Base-by-base conservation (phyloP, 2,113 vertebrate species). In the Phalacrocorax carbo region DNA sequence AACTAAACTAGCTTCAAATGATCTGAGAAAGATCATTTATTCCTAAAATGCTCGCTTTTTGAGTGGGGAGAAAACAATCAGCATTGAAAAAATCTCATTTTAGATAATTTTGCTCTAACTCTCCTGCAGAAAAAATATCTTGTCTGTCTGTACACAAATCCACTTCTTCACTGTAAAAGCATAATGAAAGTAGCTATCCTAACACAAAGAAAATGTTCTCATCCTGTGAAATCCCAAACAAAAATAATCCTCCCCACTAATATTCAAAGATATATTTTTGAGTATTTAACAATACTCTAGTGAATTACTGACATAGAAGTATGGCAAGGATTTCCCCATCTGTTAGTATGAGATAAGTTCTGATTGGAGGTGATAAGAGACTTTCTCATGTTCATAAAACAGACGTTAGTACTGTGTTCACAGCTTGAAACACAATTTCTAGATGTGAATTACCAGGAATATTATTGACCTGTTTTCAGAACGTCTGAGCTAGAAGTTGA, bases 321-420 rank as follows among this genome's bases (percentile, higher is more conserved):
- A 27, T 51, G 88, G 88, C 75, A 80, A 79, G 77, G 86, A 49
- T 51, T 82, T 52, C 64, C 29, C 46, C 58, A 79, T 76, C 55
- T 82, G 48, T 32, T 89, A 78, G 73, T 60, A 60, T 9, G 46
- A 89, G 83, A 57, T 83, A 91, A 87, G 44, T 82, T 95, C 65
- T 92, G 93, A 94, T 97, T 66, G 84, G 68, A 87, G 60, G 65
- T 73, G 94, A 97, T 90, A 93, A 95, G 76, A 73, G 85, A 40
- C 76, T 87, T 94, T 44, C 34, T 77, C 62, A 34, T 52, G 66
- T 85, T 91, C 78, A 68, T 81, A 57, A 52, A 82, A 70, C 9
- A 60, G 44, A 94, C 70, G 73, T 87, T 71, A 79, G 22, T 3
- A 7, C 36, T 8, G 55, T 65, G 77, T 81, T 86, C 90, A 79